A percentile compares a stretch with the other conserved stretches of the same genome.
Evolutionary conservation across 2,888 invertebrate species (phyloP).

Genomic region (Parasteatoda lunata): DNA sequence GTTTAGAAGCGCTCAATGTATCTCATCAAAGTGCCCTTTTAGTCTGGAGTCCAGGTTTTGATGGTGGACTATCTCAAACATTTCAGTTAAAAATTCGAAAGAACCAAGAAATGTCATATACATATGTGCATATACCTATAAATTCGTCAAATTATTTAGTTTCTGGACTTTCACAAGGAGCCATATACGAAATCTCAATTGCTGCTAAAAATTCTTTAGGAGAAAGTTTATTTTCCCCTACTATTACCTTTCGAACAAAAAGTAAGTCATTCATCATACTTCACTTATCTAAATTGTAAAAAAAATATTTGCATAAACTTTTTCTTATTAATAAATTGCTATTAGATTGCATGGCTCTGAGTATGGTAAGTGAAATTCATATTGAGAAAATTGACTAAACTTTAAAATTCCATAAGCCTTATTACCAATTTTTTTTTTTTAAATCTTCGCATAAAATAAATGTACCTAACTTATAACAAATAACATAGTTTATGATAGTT

Average conservation of each 20-base stretch:
- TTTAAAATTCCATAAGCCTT: too few relatives aligned
- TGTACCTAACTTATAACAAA: too few relatives aligned
- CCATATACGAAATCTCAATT: conserved; percentile 91
- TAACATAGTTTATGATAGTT: too few relatives aligned
- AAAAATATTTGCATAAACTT: too few relatives aligned
- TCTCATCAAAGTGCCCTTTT: conserved; percentile 90
- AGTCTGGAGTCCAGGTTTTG: conserved; percentile 92
- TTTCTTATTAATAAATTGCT: too few relatives aligned
- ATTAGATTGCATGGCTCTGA: too few relatives aligned
- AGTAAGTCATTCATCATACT: conserved; percentile 28
- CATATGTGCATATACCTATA: conserved; percentile 85
- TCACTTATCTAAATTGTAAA: too few relatives aligned
- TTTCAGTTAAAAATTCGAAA: conserved; percentile 84
- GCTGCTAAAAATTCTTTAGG: conserved; percentile 92
- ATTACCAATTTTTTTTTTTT: too few relatives aligned
- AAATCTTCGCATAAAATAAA: too few relatives aligned
- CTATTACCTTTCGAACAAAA: conserved; percentile 48
- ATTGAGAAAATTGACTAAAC: too few relatives aligned
- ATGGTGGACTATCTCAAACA: conserved; percentile 89
- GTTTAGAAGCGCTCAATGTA: conserved; percentile 82
- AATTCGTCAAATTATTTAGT: conserved; percentile 81
- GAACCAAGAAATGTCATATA: conserved; percentile 70
- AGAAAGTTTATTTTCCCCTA: conserved; percentile 83
- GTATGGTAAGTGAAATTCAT: too few relatives aligned
- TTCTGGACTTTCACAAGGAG: conserved; percentile 85